Conservation (phyloP, 2,113 vertebrate species). For the Peromyscus californicus region DNA sequence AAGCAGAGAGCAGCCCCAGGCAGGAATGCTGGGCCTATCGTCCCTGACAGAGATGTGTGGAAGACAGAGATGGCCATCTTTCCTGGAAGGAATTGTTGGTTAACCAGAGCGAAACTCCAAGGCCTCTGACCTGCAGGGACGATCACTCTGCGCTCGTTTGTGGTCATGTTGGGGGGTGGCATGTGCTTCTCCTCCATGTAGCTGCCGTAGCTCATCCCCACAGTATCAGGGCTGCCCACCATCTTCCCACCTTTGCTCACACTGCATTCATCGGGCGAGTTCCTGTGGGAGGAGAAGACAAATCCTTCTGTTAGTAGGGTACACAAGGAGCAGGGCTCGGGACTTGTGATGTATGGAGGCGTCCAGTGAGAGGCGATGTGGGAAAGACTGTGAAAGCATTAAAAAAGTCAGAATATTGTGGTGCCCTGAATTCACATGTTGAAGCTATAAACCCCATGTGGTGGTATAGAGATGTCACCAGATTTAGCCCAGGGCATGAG, state of each 20-base stretch:
- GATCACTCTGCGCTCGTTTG: slow-evolving; percentile 93
- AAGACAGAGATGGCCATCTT: neutral
- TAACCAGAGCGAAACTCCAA: fast-evolving
- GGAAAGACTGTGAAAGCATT: neutral
- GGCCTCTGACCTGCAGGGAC: slow-evolving; percentile 92
- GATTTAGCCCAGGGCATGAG: neutral
- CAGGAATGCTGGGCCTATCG: fast-evolving
- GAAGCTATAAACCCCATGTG: neutral
- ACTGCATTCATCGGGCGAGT: slow-evolving; percentile 92
- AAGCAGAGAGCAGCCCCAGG: neutral
- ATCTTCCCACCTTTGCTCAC: slow-evolving; percentile 92
- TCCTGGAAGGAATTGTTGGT: fast-evolving
- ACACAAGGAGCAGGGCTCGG: fast-evolving
- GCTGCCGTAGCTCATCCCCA: slow-evolving; percentile 91
- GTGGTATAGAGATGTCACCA: fast-evolving
- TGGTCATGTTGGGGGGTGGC: slow-evolving; percentile 94
- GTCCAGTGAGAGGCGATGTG: fast-evolving
- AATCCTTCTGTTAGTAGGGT: slow-evolving; percentile 16
- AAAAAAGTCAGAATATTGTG: fast-evolving
- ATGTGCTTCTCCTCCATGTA: slow-evolving; percentile 94
- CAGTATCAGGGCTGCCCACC: slow-evolving; percentile 87
- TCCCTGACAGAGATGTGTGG: too few relatives aligned
- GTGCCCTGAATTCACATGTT: fast-evolving
- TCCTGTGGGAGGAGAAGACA: slow-evolving; percentile 85
- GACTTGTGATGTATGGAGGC: fast-evolving